A percentile compares a stretch with the other conserved stretches of the same genome.
Evolutionary conservation across 2,113 vertebrate genomes (phyloP).

Genomic region (Onychostoma macrolepis): DNA sequence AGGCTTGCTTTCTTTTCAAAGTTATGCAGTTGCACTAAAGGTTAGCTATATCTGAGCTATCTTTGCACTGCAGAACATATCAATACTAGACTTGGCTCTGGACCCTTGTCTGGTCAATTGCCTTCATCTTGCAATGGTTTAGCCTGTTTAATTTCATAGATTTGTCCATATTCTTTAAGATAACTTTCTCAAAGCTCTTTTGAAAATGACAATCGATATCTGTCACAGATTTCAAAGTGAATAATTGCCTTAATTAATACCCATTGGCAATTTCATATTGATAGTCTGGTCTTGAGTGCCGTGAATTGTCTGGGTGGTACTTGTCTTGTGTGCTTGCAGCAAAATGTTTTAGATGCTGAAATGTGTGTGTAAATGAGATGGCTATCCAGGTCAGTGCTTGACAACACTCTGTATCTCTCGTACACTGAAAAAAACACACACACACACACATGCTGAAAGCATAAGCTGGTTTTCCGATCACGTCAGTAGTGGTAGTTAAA

Average conservation of each 20-base stretch:
- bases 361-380: slow-evolving; percentile 45
- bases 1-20: slow-evolving; percentile 8
- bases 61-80: background rate
- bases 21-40: slow-evolving; percentile 20
- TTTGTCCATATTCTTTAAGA: slow-evolving; percentile 49
- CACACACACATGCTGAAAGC: slow-evolving; percentile 2
- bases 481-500: slow-evolving; percentile 58
- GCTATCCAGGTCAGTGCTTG: slow-evolving; percentile 23
- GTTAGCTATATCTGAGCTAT: slow-evolving; percentile 14
- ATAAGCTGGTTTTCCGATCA: slow-evolving; percentile 67
- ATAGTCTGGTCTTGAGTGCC: slow-evolving; percentile 43
- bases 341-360: slow-evolving; percentile 33
- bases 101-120: slow-evolving; percentile 18
- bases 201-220: slow-evolving; percentile 68
- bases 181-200: slow-evolving; percentile 46
- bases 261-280: slow-evolving; percentile 69
- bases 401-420: background rate
- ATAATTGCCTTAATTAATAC: slow-evolving; percentile 80
- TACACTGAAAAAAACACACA: background rate
- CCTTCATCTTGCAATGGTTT: slow-evolving; percentile 42
- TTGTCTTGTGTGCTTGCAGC: slow-evolving; percentile 19
- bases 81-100: background rate
- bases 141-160: slow-evolving; percentile 46
- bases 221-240: slow-evolving; percentile 72
- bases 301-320: slow-evolving; percentile 19